Base-by-base conservation (phyloP, 2,113 vertebrate genomes). In the Plecturocebus donacophilus region DNA sequence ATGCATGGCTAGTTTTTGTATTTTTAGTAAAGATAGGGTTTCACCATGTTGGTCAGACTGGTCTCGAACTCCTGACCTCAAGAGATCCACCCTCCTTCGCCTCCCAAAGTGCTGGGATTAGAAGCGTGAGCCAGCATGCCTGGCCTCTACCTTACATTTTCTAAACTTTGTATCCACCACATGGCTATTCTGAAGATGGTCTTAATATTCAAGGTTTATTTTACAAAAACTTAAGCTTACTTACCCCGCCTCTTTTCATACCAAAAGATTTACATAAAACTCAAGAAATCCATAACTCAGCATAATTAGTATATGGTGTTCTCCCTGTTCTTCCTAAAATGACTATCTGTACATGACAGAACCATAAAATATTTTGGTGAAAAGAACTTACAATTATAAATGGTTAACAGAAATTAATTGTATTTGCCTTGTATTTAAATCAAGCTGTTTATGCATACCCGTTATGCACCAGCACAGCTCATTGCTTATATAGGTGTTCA, bases 141-240 rank as follows among this genome's bases (percentile, higher is more conserved):
- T 32, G 27, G 61, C 27, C 27, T 32, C 90, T 94, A 91, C 81
- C 32, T 83, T 83, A n/a, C 70, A 58, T 61, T 61, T 86, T 64
- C 10, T 23, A 38, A 88, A 61, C 16, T 70, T 88, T 64, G 56
- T 56, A 86, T 76, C 19, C 1, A 85, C 19, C 23, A 68, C 8
- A 32, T 54, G 38, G 77, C 27, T 96, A 6, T 86, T 91, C 20
- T 81, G 52, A 89, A 80, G 95, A 93, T 79, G 14, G 20, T 9
- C 45, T 91, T 84, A 93, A 91, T 95, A 91, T 12, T 8, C 88
- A 94, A 49, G 38, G 25, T 54, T 88, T 93, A 91, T 96, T 83
- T 87, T 40, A 73, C 19, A 40, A 88, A 93, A 88, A 83, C 12
- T 76, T 47, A 95, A 97, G 75, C 5, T 88, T 45, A 97, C 5